Percentiles rank a stretch among this genome's conserved stretches.
phyloP scores from a whole-genome alignment of 2,888 invertebrate genomes.

The Tillus elongatus region DNA sequence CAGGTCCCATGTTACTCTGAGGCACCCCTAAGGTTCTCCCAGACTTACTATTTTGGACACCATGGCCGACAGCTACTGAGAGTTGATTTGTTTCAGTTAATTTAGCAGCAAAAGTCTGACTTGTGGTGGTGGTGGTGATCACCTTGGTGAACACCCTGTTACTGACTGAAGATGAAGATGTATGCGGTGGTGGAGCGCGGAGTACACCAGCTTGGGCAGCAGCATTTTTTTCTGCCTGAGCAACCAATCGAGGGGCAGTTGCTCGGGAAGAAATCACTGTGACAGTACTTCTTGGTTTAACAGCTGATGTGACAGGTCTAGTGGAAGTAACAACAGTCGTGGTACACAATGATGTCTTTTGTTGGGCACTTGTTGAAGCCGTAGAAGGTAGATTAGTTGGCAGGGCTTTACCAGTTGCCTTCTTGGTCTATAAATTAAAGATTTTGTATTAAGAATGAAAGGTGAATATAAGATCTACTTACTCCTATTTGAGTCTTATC shows the following conservation, averaged over 20 bases:
- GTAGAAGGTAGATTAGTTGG: constrained; percentile 25
- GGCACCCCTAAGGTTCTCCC: constrained; percentile 18
- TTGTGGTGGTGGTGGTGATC: constrained; percentile 38
- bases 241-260: constrained; percentile 47
- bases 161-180: constrained; percentile 47
- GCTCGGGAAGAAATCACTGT: constrained; percentile 26
- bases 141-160: constrained; percentile 26
- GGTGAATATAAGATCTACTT: constrained; percentile 25
- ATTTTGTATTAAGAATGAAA: background rate
- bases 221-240: constrained; percentile 47
- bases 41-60: constrained; percentile 11
- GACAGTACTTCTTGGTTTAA: constrained; percentile 32
- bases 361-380: constrained; percentile 21
- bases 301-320: constrained; percentile 23
- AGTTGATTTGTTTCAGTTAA: constrained; percentile 46
- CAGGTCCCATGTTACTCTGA: constrained; percentile 27
- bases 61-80: constrained; percentile 20
- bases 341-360: constrained; percentile 15
- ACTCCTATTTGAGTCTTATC: constrained; percentile 49
- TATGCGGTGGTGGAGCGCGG: constrained; percentile 44
- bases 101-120: constrained; percentile 66
- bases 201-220: constrained; percentile 27
- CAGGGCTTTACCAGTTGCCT: constrained; percentile 35
- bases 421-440: constrained; percentile 33
- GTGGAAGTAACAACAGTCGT: constrained; percentile 11